Base-by-base conservation (phyloP, 2,797 vertebrate species). In the Microchirus variegatus region DNA sequence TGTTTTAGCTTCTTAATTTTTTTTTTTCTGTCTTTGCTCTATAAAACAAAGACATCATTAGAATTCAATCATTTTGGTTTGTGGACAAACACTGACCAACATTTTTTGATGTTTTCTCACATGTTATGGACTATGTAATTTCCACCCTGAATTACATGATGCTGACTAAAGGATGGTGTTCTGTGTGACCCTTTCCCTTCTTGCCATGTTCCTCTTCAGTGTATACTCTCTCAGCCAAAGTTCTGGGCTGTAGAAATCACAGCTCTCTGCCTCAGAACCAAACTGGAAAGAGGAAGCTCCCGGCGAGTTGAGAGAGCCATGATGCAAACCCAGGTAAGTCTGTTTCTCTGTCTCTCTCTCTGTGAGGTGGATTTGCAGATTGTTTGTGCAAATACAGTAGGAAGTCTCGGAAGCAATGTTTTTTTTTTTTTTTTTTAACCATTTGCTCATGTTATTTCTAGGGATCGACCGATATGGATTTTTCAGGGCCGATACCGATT, bases 221-320 rank as follows among this genome's bases (percentile, higher is more conserved):
- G 93, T 75, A 79, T 99, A 57, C 92, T 99, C 70, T 96, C 94
- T 49, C 96, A 98, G 87, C 96, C 96, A 0, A 97, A 97, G 83
- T 97, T 97, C 88, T 99, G 97, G 96, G 93, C 95, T 1, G 85
- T 99, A 77, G 94, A 97, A 77, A 96, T 96, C 0, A 91, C 96
- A 1, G 94, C 95, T 0, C 89, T 99, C 18, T 92, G 94, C 50
- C 92, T 98, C 53, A 89, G 98, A 73, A 95, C 95, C 59, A 97
- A 94, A 81, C 88, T 99, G 81, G 98, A 99, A 74, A 92, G 77
- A 74, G 92, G 93, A 61, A 96, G 91, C 42, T 88, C 92, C 4
- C 93, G 97, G 4, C 92, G 95, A 68, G 88, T 98, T 50, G 97
- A 99, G 66, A 91, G 97, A 43, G 96, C 97, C 31, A 94, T 99